Evolutionary conservation across 2,797 vertebrate species (phyloP), one percentile per base, ranked within the genome.

Genomic region (Leontopithecus rosalia): DNA sequence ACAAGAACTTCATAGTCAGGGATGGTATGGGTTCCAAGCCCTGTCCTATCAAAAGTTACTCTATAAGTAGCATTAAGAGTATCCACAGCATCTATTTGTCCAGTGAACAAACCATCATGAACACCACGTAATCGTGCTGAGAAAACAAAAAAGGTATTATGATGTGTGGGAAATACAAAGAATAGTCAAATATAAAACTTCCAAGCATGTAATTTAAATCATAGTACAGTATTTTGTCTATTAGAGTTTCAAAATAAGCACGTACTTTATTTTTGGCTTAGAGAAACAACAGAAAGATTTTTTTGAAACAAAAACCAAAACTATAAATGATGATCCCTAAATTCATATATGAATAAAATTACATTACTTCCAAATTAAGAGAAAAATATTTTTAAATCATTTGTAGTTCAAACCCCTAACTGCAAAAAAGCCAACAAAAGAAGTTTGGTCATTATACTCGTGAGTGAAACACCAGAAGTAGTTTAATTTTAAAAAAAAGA

Each of bases 1-100:
- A 99, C 99, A 96, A 99, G 99, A 97, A 99, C 99, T 99, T 99
- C 99, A 81, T 99, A 99, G 98, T 99, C 99, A 97, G 99, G 99
- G 98, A 99, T 99, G 5, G 99, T 99, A 97, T 99, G 99, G 80
- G 99, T 99, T 98, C 99, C 99, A 81, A 99, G 99, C 30, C 99
- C 99, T 90, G 98, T 99, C 97, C 99, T 99, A 98, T 99, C 99
- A 97, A 99, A 99, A 64, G 99, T 99, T 77, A 99, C 99, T 48
- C 99, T 99, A 93, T 99, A 99, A 0, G 99, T 99, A 84, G 99
- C 99, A 83, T 99, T 99, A 77, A 99, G 99, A 61, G 99, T 99
- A 97, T 99, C 99, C 86, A 99, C 99, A 33, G 99, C 99, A 20
- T 99, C 99, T 91, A 99, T 99, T 97, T 99, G 99, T 96, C 99